Evolutionary conservation across 2,888 invertebrate genomes (phyloP).

Genomic region (Tetragonisca angustula): DNA sequence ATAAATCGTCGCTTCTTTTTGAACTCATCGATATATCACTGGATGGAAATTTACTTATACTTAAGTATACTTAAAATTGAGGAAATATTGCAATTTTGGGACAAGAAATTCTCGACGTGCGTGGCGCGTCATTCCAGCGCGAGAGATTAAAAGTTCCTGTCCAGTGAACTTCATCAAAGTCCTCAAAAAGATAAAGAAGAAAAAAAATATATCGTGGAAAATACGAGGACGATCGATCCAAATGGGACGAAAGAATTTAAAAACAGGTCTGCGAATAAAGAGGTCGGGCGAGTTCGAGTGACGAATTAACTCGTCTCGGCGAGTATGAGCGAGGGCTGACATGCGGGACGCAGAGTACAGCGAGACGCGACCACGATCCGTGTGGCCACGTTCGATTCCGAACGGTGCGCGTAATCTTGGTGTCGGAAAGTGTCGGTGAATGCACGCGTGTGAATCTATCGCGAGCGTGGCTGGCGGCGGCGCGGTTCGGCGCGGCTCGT

Average conservation of each 20-base stretch:
- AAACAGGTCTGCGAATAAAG: conserved; percentile 29
- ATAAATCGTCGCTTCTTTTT: too few relatives aligned
- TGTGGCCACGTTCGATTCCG: background rate
- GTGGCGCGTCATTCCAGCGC: too few relatives aligned
- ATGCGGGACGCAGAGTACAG: conserved; percentile 22
- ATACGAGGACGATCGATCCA: background rate
- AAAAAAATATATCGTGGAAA: too few relatives aligned
- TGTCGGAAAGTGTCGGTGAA: conserved; percentile 13
- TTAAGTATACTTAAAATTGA: too few relatives aligned
- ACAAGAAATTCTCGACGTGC: too few relatives aligned
- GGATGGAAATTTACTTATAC: too few relatives aligned
- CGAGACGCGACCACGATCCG: conserved; percentile 26
- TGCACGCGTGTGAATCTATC: conserved; percentile 29
- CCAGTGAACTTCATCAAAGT: too few relatives aligned
- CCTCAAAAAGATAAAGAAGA: too few relatives aligned
- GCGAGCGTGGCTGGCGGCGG: background rate
- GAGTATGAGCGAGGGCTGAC: background rate
- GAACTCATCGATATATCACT: too few relatives aligned
- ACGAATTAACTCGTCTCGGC: background rate
- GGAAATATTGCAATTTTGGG: too few relatives aligned
- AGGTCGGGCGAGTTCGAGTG: background rate
- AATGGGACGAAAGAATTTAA: background rate
- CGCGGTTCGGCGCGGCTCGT: conserved; percentile 10
- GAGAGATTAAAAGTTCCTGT: too few relatives aligned
- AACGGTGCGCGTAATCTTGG: background rate